Percentiles rank a stretch among this genome's conserved stretches.
phyloP scores from a whole-genome alignment of 2,113 vertebrate species.

The Varanus komodoensis region DNA sequence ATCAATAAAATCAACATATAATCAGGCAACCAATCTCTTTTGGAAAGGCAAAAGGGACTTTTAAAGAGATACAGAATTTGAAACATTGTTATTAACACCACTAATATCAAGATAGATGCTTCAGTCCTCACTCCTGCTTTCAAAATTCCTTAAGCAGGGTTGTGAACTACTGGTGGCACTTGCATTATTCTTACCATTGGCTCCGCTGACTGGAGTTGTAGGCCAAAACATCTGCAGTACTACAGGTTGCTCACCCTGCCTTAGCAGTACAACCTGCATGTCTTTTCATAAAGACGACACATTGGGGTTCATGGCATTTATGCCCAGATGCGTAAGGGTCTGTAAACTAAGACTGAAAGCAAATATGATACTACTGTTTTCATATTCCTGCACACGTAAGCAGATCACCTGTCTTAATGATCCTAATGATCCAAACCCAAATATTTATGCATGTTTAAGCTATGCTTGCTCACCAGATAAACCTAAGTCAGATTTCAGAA shows the following conservation, averaged over 20 bases:
- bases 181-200: too few relatives aligned
- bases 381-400: background rate
- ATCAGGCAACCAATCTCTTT: conserved; percentile 59
- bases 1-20: conserved; percentile 68
- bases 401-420: background rate
- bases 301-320: too few relatives aligned
- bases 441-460: too few relatives aligned
- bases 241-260: too few relatives aligned
- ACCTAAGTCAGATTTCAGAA: background rate
- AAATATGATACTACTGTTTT: background rate
- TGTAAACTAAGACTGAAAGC: background rate
- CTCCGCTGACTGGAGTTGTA: too few relatives aligned
- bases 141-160: background rate
- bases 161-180: too few relatives aligned
- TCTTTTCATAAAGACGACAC: too few relatives aligned
- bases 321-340: too few relatives aligned
- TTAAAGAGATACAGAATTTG: conserved; percentile 17
- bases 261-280: too few relatives aligned
- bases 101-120: background rate
- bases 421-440: background rate
- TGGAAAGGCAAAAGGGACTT: conserved; percentile 52
- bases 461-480: background rate
- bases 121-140: background rate
- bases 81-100: background rate
- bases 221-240: too few relatives aligned